These are phyloP conservation scores for Congeria kusceri DNA, from an alignment of 2,888 invertebrate genomes.

Conservation along the genomic window DNA sequence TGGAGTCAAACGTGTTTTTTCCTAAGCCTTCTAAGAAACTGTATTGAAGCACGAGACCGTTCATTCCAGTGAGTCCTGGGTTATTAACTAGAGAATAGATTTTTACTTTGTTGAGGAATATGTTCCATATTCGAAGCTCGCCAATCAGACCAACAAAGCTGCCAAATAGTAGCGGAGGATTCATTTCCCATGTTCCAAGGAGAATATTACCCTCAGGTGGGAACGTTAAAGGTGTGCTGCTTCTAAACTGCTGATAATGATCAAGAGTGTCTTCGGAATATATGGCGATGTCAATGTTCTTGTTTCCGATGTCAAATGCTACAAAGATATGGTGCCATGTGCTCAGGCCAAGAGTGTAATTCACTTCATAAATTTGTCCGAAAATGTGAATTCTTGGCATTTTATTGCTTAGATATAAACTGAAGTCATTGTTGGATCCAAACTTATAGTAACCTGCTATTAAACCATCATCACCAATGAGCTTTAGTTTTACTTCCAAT, in stretches of 20 bases:
- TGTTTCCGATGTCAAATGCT: conserved; percentile 32
- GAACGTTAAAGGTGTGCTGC: conserved; percentile 12
- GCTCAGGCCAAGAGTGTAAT: conserved; percentile 17
- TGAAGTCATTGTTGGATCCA: conserved; percentile 34
- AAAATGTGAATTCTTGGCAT: conserved; percentile 38
- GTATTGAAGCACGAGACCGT: conserved; percentile 37
- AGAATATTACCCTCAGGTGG: conserved; percentile 51
- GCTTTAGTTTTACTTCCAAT: conserved; percentile 44
- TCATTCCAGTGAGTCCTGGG: conserved; percentile 8
- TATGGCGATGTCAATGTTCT: conserved; percentile 15
- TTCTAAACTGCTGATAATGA: background rate
- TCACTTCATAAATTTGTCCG: conserved; percentile 29
- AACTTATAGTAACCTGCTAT: conserved; percentile 53
- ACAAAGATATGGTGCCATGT: conserved; percentile 65
- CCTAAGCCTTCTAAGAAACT: conserved; percentile 54
- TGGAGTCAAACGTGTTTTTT: conserved; percentile 35
- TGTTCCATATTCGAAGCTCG: conserved; percentile 67
- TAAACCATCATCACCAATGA: conserved; percentile 33
- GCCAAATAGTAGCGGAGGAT: conserved; percentile 47
- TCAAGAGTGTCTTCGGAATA: conserved; percentile 13
- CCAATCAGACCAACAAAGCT: conserved; percentile 46
- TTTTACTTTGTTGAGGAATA: conserved; percentile 36
- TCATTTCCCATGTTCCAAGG: conserved; percentile 62
- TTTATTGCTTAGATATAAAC: conserved; percentile 47
- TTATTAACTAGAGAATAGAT: conserved; percentile 22